A percentile compares a stretch with the other conserved stretches of the same genome.
Conservation (phyloP, 2,888 invertebrate genomes). For the Tridacna crocea region DNA sequence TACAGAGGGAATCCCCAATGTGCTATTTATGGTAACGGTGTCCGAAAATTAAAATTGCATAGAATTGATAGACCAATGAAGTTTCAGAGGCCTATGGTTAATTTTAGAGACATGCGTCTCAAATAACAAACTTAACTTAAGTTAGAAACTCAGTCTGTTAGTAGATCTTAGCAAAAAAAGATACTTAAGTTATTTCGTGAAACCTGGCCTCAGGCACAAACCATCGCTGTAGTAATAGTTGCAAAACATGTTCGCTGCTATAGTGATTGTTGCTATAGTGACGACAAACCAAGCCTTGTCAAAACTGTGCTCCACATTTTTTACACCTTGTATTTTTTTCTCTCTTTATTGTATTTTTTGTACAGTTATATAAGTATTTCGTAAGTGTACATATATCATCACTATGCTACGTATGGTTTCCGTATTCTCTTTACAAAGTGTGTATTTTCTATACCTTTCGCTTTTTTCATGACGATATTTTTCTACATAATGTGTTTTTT, state of each 20-base stretch:
- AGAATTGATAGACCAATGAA: too few species aligned
- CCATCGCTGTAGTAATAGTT: slow-evolving; percentile 20
- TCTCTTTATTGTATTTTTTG: slow-evolving; percentile 43
- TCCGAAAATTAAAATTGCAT: too few species aligned
- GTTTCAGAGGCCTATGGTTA: too few species aligned
- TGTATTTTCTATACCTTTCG: slow-evolving; percentile 41
- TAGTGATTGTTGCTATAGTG: slow-evolving; percentile 38
- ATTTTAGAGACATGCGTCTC: too few species aligned
- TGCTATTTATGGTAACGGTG: too few species aligned
- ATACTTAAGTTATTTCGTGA: too few species aligned
- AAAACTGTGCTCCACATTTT: slow-evolving; percentile 23
- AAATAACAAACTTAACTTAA: too few species aligned
- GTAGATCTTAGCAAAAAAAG: too few species aligned
- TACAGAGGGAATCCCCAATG: too few species aligned
- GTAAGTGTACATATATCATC: slow-evolving; percentile 50
- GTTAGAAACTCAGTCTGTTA: too few species aligned
- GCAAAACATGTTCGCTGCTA: slow-evolving; percentile 31
- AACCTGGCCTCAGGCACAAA: background rate
- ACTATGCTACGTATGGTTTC: slow-evolving; percentile 42
- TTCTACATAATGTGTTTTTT: slow-evolving; percentile 6
- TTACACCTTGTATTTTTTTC: slow-evolving; percentile 30
- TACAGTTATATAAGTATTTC: slow-evolving; percentile 53
- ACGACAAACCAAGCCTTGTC: slow-evolving; percentile 26
- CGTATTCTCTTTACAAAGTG: slow-evolving; percentile 27
- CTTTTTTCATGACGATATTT: slow-evolving; percentile 14